Evolutionary conservation across 2,113 vertebrate species (phyloP).

Genomic region (Ornithorhynchus anatinus): DNA sequence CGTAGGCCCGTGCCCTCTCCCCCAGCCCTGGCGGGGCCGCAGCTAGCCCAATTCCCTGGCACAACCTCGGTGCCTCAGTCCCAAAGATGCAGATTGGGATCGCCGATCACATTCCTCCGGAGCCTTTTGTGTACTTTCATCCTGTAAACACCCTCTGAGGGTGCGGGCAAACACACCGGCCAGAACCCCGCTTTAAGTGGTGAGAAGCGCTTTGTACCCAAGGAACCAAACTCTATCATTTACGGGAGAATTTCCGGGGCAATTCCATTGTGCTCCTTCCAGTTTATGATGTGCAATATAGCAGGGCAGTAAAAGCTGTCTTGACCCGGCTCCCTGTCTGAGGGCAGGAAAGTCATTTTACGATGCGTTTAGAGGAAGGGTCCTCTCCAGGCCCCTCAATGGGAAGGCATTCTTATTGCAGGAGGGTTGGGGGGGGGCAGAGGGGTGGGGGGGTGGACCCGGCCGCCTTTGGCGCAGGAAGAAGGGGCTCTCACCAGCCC

Average conservation of each 20-base stretch:
- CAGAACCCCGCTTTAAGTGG: conserved; percentile 61
- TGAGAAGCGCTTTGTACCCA: conserved; percentile 74
- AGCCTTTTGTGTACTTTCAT: conserved; percentile 25
- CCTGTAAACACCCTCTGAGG: conserved; percentile 44
- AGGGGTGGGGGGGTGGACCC: neutral
- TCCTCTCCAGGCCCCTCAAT: conserved; percentile 54
- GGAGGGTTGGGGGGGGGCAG: neutral
- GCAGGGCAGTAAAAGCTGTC: conserved; percentile 76
- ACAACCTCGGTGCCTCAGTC: neutral
- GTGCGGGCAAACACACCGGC: conserved; percentile 45
- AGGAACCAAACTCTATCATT: conserved; percentile 76
- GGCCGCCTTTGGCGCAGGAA: too few species aligned
- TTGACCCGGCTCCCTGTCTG: conserved; percentile 66
- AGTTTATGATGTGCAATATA: conserved; percentile 84
- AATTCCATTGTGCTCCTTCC: conserved; percentile 78
- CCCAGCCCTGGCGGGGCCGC: neutral
- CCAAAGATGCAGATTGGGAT: neutral
- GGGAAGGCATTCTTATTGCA: conserved; percentile 49
- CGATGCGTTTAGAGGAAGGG: conserved; percentile 70
- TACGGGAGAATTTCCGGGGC: conserved; percentile 81
- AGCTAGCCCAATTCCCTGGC: neutral
- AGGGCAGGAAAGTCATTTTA: conserved; percentile 71
- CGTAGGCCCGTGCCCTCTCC: too few species aligned
- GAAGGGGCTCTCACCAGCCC: neutral
- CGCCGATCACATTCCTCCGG: neutral